A percentile compares a stretch with the other conserved stretches of the same genome.
These are phyloP conservation scores for Dicentrarchus labrax DNA, from an alignment of 2,113 vertebrate species.

Conservation along the genomic window DNA sequence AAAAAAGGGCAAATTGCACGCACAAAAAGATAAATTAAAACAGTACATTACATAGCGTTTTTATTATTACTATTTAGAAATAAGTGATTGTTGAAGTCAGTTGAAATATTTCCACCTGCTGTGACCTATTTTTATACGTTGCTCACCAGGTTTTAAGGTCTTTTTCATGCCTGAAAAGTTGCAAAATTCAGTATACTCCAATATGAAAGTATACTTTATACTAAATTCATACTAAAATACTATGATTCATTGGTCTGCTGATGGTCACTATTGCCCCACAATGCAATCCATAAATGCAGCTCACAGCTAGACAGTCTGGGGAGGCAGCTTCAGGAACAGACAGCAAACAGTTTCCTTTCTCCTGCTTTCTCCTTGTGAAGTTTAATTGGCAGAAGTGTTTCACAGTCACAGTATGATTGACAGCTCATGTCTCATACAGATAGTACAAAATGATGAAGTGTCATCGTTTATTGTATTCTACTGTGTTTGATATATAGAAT, in stretches of 20 bases:
- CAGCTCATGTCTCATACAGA: neutral
- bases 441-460: neutral
- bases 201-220: neutral
- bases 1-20: neutral
- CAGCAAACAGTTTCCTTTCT: neutral
- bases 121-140: neutral
- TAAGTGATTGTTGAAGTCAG: neutral
- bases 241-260: neutral
- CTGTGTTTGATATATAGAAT: neutral
- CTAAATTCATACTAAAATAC: too few relatives aligned
- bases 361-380: constrained; percentile 2
- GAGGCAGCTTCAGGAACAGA: constrained; percentile 5
- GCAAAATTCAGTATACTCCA: neutral
- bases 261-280: neutral
- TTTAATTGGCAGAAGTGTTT: constrained; percentile 3
- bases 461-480: neutral
- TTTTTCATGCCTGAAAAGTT: neutral
- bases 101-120: neutral
- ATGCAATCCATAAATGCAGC: neutral
- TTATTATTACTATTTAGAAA: neutral
- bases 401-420: neutral
- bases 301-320: neutral
- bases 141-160: neutral
- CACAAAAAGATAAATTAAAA: constrained; percentile 2
- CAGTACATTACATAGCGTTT: neutral